phyloP scores from a whole-genome alignment of 2,888 invertebrate species.

The Stenurella melanura region DNA sequence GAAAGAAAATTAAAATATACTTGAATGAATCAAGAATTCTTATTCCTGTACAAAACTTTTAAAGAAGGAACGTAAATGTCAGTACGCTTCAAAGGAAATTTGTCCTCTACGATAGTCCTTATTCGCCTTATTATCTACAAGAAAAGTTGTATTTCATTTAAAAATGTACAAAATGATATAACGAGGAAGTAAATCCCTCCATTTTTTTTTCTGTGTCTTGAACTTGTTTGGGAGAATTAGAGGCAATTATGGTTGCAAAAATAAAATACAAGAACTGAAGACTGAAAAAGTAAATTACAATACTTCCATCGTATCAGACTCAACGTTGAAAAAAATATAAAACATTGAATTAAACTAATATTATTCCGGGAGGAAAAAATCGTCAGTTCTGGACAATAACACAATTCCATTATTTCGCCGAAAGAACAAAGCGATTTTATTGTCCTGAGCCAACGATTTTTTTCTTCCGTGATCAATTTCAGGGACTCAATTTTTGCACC shows the following conservation, averaged over 20 bases:
- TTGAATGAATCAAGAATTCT: slow-evolving; percentile 10
- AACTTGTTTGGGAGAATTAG: not conserved
- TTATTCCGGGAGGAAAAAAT: no score
- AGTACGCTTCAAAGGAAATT: slow-evolving; percentile 8
- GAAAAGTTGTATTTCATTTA: slow-evolving; percentile 36
- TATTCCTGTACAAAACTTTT: slow-evolving; percentile 13
- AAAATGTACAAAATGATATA: slow-evolving; percentile 35
- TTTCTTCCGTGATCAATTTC: no score
- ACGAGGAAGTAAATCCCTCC: not conserved
- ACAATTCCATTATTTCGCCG: no score
- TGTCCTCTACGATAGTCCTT: slow-evolving; percentile 1
- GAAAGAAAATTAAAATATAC: slow-evolving; percentile 22
- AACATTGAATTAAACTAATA: no score
- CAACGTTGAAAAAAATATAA: no score
- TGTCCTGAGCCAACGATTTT: no score
- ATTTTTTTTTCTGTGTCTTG: not conserved
- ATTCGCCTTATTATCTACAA: slow-evolving; percentile 3
- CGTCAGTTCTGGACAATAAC: no score
- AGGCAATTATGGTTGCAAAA: not conserved
- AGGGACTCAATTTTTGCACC: no score
- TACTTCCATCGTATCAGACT: no score
- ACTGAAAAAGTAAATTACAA: no score
- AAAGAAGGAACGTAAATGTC: slow-evolving; percentile 12
- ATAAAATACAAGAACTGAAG: no score
- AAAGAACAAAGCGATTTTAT: no score